Evolutionary conservation across 2,888 invertebrate species (phyloP).

Genomic region (Protula sp.): DNA sequence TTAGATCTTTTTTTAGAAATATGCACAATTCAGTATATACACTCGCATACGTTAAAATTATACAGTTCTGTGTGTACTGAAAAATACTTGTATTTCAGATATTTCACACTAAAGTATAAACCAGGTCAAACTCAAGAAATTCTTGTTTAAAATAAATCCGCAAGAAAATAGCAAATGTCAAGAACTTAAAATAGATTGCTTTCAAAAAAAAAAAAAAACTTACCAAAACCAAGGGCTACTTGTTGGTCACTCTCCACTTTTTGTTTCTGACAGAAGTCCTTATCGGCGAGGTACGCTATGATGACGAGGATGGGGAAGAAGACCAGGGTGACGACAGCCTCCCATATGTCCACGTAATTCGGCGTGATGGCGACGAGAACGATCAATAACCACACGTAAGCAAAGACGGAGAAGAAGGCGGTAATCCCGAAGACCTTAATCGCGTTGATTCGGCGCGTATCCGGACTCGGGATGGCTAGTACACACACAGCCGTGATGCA

Average conservation of each 20-base stretch:
- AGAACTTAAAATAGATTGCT: too few species aligned
- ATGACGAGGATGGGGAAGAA: conserved; percentile 60
- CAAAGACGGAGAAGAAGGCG: conserved; percentile 55
- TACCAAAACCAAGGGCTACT: conserved; percentile 20
- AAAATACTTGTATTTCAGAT: too few species aligned
- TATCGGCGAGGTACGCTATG: conserved; percentile 59
- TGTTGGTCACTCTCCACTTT: conserved; percentile 10
- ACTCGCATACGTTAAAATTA: too few species aligned
- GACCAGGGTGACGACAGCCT: conserved; percentile 59
- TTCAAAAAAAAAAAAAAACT: conserved; percentile 7
- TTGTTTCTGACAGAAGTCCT: conserved; percentile 35
- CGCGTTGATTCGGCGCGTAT: conserved; percentile 52
- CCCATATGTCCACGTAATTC: conserved; percentile 58
- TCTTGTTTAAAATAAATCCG: too few species aligned
- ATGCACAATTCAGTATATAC: too few species aligned
- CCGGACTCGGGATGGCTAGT: conserved; percentile 53
- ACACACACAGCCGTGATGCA: conserved; percentile 60
- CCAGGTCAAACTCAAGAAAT: too few species aligned
- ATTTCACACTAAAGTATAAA: too few species aligned
- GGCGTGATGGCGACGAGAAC: conserved; percentile 55
- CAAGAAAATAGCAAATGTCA: too few species aligned
- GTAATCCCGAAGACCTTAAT: conserved; percentile 56
- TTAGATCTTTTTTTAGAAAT: too few species aligned
- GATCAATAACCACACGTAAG: conserved; percentile 61
- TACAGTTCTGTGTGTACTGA: too few species aligned